A percentile compares a stretch with the other conserved stretches of the same genome.
Conservation (phyloP, 2,797 vertebrate genomes). For the Mergus octosetaceus region DNA sequence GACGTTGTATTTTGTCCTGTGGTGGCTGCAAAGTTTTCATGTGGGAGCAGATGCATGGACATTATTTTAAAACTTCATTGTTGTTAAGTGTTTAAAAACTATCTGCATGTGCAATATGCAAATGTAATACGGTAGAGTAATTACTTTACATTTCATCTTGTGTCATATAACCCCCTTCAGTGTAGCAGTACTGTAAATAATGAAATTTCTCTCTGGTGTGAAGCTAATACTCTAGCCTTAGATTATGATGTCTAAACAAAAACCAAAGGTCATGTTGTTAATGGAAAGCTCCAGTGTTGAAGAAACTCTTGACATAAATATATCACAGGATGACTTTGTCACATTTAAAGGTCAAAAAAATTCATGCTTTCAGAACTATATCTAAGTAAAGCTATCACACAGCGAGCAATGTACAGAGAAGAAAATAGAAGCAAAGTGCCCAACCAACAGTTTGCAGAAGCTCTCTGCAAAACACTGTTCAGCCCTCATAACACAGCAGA, state of each 20-base stretch:
- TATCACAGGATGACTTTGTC: neutral
- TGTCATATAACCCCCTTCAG: neutral
- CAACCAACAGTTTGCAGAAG: neutral
- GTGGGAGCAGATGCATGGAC: neutral
- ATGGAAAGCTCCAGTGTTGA: neutral
- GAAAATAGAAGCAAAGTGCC: neutral
- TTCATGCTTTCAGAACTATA: constrained; percentile 27
- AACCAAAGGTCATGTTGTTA: neutral
- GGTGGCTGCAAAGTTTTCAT: fast-evolving
- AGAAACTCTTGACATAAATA: neutral
- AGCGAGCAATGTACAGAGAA: neutral
- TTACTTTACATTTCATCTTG: neutral
- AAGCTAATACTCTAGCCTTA: neutral
- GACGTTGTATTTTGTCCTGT: neutral
- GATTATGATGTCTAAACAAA: neutral
- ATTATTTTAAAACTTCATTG: neutral
- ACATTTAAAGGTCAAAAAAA: constrained; percentile 50
- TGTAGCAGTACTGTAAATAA: neutral
- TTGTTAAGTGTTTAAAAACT: neutral
- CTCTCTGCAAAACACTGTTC: neutral
- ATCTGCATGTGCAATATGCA: neutral
- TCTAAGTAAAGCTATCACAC: constrained; percentile 1
- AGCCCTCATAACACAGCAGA: neutral
- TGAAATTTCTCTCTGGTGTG: neutral
- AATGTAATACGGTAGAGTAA: neutral